Evolutionary conservation across 2,888 invertebrate genomes (phyloP).

Genomic region (Bruchidius siliquastri): DNA sequence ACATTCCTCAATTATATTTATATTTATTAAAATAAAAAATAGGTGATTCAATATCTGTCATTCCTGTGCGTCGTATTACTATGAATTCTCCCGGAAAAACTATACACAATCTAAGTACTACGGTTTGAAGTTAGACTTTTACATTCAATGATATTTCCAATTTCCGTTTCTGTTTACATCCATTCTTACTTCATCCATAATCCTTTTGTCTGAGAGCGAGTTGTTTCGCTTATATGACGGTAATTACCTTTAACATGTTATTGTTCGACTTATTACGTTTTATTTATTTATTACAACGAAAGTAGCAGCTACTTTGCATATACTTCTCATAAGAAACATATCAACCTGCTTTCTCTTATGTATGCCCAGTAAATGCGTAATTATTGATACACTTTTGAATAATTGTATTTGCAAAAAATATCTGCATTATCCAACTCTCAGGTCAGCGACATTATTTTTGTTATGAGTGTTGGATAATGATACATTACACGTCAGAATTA

Average conservation of each 20-base stretch:
- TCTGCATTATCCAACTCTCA: neutral
- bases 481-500: too few species aligned
- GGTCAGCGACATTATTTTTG: neutral
- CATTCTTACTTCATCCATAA: neutral
- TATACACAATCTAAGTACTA: too few species aligned
- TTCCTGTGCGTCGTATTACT: too few species aligned
- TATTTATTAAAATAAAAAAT: too few species aligned
- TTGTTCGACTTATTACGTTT: conserved; percentile 2
- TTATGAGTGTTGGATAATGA: neutral
- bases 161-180: neutral
- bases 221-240: neutral
- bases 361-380: conserved; percentile 5
- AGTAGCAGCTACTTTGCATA: conserved; percentile 17
- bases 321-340: conserved; percentile 16
- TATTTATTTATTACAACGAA: conserved; percentile 10
- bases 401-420: neutral
- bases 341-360: conserved; percentile 17
- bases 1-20: neutral
- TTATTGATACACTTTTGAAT: neutral
- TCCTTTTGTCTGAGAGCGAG: neutral
- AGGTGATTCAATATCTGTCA: too few species aligned
- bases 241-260: neutral
- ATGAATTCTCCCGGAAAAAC: too few species aligned
- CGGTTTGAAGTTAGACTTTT: neutral
- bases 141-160: neutral